Evolutionary conservation across 2,888 invertebrate genomes (phyloP), one percentile per base, ranked within the genome.

Genomic region (Dorcus parallelipipedus): DNA sequence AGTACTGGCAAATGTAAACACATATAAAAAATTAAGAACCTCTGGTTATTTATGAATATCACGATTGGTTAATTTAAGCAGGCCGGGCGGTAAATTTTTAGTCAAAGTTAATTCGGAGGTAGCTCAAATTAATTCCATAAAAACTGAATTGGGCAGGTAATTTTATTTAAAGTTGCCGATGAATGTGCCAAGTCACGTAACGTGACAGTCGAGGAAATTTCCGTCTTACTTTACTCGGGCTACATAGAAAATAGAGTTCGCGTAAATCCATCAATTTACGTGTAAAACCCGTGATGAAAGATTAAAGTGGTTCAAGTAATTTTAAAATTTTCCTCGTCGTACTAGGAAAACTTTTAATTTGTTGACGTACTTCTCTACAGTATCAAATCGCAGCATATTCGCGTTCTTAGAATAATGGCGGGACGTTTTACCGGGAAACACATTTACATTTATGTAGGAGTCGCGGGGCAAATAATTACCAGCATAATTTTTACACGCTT

Each of bases 151-250:
- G 55, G 45, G 45, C 59, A 49, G 55, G 56, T 59, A 59, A 59
- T 55, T 59, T 52, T 40, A 51, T 56, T 59, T 52, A 49, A 56
- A 56, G 47, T 58, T 58, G 58, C 52, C 52, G 52, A 52, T 41
- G 47, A 41, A 56, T 52, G 45, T 56, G 20, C 45, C 17, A 20
- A 45, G 45, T 56, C 51, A 50, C 42, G 20, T 56, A 56, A 48
- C 56, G 41, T 48, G 56, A 47, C 47, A 51, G 50, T 51, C 39
- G 39, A 50, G 38, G 9, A 39, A 50, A 20, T 45, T 42, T 42
- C 42, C 42, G 45, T 20, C 20, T 9, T 43, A 43, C 10, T 20
- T 20, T 20, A 20, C 20, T 45, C 23, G 17, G 10, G 14, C 45
- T 20, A 45, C 45, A 20, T 10, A 10, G 45, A 45, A 45, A 45